A percentile compares a stretch with the other conserved stretches of the same genome.
Conservation (phyloP, 1,140 invertebrate species). For the Formica exsecta region DNA sequence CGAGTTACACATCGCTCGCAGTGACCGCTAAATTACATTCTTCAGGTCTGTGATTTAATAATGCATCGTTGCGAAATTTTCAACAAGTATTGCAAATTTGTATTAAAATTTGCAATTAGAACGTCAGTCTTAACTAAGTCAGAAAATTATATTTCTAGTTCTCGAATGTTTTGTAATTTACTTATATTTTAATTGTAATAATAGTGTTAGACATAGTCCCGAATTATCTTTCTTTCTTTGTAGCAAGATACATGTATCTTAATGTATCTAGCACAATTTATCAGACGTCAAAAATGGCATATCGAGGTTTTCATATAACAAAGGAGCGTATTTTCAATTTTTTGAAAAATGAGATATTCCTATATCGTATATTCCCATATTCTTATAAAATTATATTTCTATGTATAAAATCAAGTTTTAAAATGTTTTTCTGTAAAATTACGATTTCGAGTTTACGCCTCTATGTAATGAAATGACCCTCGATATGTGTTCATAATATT, state of each 20-base stretch:
- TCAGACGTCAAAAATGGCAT: too few relatives aligned
- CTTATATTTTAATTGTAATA: not conserved
- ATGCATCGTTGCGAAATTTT: constrained; percentile 22
- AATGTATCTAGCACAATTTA: not conserved
- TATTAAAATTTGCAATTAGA: not conserved
- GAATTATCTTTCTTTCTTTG: not conserved
- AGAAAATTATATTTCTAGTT: constrained; percentile 4
- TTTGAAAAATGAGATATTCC: too few relatives aligned
- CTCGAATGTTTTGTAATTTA: not conserved
- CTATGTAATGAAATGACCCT: too few relatives aligned
- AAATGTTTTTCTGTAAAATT: too few relatives aligned
- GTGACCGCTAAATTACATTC: constrained; percentile 46
- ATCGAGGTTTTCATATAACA: too few relatives aligned
- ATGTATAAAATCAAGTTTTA: not conserved
- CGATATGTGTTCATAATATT: not conserved
- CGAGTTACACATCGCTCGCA: constrained; percentile 52
- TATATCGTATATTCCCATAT: too few relatives aligned
- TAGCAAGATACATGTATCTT: not conserved
- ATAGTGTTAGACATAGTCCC: not conserved
- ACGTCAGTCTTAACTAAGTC: not conserved
- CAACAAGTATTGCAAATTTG: constrained; percentile 19
- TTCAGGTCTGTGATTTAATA: constrained; percentile 37
- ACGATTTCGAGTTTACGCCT: too few relatives aligned
- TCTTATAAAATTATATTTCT: too few relatives aligned
- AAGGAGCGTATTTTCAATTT: too few relatives aligned